Percentiles rank a stretch among this genome's conserved stretches.
Evolutionary conservation across 2,888 invertebrate species (phyloP).

Genomic region (Thymelicus acteon): DNA sequence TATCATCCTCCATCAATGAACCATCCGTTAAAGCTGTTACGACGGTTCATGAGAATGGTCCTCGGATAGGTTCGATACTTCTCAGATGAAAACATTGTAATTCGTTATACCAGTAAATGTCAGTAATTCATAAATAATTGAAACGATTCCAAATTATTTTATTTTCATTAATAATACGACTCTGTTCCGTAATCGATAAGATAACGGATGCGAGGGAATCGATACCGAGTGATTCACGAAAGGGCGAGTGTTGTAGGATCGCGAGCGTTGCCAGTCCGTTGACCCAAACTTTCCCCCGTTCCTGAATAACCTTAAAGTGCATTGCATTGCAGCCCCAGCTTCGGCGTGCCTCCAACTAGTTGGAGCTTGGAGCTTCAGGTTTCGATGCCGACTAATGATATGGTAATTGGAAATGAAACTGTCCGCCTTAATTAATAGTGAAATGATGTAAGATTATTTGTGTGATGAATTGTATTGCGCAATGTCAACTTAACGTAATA

Average conservation of each 20-base stretch:
- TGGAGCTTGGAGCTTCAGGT: slow-evolving; percentile 11
- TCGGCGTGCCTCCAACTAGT: background rate
- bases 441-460: background rate
- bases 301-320: slow-evolving; percentile 44
- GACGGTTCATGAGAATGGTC: too few species aligned
- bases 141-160: too few species aligned
- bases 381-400: slow-evolving; percentile 16
- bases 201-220: slow-evolving; percentile 14
- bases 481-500: background rate
- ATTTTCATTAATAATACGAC: background rate
- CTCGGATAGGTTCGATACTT: too few species aligned
- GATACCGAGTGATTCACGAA: slow-evolving; percentile 26
- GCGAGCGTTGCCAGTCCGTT: slow-evolving; percentile 46
- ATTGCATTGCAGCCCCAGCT: too few species aligned
- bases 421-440: background rate
- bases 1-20: too few species aligned
- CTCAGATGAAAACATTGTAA: too few species aligned
- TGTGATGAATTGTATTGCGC: background rate
- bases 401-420: slow-evolving; percentile 20
- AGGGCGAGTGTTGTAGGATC: slow-evolving; percentile 27
- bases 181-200: slow-evolving; percentile 2
- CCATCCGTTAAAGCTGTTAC: too few species aligned
- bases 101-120: too few species aligned
- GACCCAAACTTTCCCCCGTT: slow-evolving; percentile 61
- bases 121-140: too few species aligned